Conservation (phyloP, 2,797 vertebrate species). For the Synaphobranchus kaupii region DNA sequence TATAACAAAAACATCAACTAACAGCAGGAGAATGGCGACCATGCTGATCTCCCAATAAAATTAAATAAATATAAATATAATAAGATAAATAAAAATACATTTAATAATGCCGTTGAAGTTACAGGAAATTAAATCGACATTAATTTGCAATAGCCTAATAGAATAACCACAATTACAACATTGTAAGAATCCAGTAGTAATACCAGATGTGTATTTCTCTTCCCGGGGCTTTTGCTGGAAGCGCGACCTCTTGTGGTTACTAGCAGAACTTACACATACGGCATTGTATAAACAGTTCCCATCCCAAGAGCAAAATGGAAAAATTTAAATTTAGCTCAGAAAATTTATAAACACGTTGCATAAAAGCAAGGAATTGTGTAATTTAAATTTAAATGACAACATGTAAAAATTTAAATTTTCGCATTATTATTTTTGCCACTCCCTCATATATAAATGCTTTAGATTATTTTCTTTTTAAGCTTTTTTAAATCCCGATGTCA, state of each 20-base stretch:
- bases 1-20: neutral
- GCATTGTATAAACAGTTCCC: neutral
- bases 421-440: neutral
- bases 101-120: neutral
- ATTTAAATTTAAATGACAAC: neutral
- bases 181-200: constrained; percentile 14
- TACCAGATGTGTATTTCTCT: constrained; percentile 22
- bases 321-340: neutral
- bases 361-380: neutral
- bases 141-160: neutral
- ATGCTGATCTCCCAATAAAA: neutral
- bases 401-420: neutral
- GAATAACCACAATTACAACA: neutral
- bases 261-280: constrained; percentile 42
- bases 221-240: constrained; percentile 54
- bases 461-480: neutral
- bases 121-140: neutral
- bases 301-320: neutral
- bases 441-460: neutral
- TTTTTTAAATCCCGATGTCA: neutral
- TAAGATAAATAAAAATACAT: neutral
- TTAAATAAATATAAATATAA: neutral
- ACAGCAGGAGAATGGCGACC: neutral
- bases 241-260: constrained; percentile 88
- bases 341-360: neutral